Conservation (phyloP, 2,113 vertebrate species). For the Leptobrachium leishanense region DNA sequence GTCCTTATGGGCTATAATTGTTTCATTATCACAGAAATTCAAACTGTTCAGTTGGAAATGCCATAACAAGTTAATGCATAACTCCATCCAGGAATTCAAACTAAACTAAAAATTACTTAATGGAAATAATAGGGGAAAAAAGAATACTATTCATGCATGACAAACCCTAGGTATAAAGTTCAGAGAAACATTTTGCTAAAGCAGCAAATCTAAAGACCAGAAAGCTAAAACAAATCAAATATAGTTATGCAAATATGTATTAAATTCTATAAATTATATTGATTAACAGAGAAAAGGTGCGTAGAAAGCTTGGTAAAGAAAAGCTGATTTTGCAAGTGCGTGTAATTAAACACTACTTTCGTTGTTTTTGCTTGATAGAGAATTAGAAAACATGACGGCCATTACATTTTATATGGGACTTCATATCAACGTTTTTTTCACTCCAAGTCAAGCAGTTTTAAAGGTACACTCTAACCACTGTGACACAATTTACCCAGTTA, state of each 20-base stretch:
- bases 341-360: not conserved
- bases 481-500: too few species aligned
- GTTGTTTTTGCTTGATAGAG: not conserved
- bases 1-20: conserved; percentile 30
- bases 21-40: conserved; percentile 24
- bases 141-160: conserved; percentile 2
- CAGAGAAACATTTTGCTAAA: not conserved
- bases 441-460: too few species aligned
- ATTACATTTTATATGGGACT: too few species aligned
- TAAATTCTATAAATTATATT: conserved; percentile 1
- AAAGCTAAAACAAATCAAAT: conserved; percentile 8
- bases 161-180: conserved; percentile 7
- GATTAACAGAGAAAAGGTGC: conserved; percentile 21
- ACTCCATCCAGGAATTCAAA: conserved; percentile 17
- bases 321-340: conserved; percentile 17
- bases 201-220: conserved; percentile 10
- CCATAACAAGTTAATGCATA: conserved; percentile 26
- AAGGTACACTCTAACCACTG: too few species aligned
- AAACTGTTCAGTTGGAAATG: conserved; percentile 20
- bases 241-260: conserved; percentile 24
- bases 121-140: conserved; percentile 2
- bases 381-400: too few species aligned
- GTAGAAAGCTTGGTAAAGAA: conserved; percentile 4
- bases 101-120: conserved; percentile 25
- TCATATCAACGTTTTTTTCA: not conserved